Percentiles rank a stretch among this genome's conserved stretches.
Conservation (phyloP, 2,888 invertebrate genomes). For the Limnephilus lunatus region DNA sequence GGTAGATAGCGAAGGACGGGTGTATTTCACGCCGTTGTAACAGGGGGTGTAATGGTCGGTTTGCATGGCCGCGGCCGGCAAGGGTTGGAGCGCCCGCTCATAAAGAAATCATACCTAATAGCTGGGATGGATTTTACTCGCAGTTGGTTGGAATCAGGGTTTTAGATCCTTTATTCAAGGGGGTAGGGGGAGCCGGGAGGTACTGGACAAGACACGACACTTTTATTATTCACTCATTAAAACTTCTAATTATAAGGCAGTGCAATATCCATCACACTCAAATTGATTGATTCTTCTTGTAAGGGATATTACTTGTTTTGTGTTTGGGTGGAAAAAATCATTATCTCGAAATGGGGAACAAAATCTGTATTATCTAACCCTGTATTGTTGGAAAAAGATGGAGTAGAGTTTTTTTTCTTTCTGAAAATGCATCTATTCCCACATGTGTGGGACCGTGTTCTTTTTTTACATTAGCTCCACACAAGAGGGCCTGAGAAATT, state of each 20-base stretch:
- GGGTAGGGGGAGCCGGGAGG: background rate
- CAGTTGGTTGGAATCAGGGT: background rate
- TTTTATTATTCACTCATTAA: constrained; percentile 6
- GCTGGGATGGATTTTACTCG: background rate
- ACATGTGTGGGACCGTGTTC: too few relatives aligned
- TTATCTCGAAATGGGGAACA: background rate
- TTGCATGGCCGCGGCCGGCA: constrained; percentile 33
- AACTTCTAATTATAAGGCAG: constrained; percentile 16
- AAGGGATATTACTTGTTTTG: background rate
- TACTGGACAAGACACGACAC: background rate
- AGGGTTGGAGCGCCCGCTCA: constrained; percentile 6
- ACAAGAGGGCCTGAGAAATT: too few relatives aligned
- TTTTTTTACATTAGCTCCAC: too few relatives aligned
- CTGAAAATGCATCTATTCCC: too few relatives aligned
- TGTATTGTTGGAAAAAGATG: too few relatives aligned
- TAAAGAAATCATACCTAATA: constrained; percentile 4
- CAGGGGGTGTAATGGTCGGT: constrained; percentile 42
- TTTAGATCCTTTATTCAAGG: background rate
- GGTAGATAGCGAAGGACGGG: background rate
- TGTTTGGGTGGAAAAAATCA: background rate
- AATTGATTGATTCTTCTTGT: background rate
- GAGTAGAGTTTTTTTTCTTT: too few relatives aligned
- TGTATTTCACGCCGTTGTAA: constrained; percentile 31
- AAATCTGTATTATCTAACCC: too few relatives aligned
- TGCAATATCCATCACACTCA: background rate